Evolutionary conservation across 2,113 vertebrate genomes (phyloP), one percentile per base, ranked within the genome.

Genomic region (Neotoma lepida): DNA sequence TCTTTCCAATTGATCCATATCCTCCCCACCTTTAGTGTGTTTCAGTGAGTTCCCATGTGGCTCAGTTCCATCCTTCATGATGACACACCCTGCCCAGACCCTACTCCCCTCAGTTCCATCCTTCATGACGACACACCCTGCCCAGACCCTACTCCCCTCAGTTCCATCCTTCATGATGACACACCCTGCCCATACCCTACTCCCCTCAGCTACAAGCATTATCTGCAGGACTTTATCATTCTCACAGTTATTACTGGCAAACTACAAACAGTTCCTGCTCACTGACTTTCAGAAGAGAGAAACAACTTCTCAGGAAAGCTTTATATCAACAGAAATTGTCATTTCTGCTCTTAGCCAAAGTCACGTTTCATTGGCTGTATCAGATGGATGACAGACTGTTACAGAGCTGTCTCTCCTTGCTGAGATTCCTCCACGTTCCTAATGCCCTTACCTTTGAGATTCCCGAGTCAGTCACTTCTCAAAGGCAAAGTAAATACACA

Each of bases 291-390:
- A 88, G 80, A 71, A 71, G 64, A 61, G 13, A 94, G 82, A 89
- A 93, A 80, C 68, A 71, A 68, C 44, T 70, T 64, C 33, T 46
- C 4, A 51, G 85, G 22, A 93, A 81, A 84, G 35, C 2, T 70
- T 85, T 18, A 88, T 54, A 76, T 77, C 88, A 92, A 71, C 33
- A 77, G 56, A 95, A 89, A 22, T 28, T 86, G 64, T 22, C 56
- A 94, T 39, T 90, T 94, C 84, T 86, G 22, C 82, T 94, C 49
- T 82, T 85, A 88, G 88, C 70, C 78, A 73, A 95, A 77, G 49
- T 77, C 68, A 90, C 0, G 24, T 7, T 73, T 82, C n/a, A 74
- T 66, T 71, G 89, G 35, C 6, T 90, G 22, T 4, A 74, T 86
- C 22, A 61, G 63, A 78, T 20, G 41, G 58, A 0, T 68, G 35